Base-by-base conservation (phyloP, 2,888 invertebrate genomes). In the Tillus elongatus region DNA sequence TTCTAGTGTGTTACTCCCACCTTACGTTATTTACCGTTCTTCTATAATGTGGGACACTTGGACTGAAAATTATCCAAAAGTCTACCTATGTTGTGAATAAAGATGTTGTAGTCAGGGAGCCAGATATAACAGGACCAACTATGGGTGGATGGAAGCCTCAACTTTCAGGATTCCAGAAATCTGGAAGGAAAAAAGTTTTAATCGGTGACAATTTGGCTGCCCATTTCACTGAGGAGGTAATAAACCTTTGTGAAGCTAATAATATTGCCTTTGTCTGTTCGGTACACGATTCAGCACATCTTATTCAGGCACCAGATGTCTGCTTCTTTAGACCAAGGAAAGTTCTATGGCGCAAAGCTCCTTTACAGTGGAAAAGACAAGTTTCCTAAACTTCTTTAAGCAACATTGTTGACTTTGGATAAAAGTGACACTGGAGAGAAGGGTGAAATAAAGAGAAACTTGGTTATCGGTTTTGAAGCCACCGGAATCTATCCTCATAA, bases 61-160 rank as follows among this genome's bases (percentile, higher is more conserved):
- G 59, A 49, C 44, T 6, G 43, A 46, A 42, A 51, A 53, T 14
- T 63, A 61, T 8, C 61, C 56, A 41, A 60, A 55, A 42, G 39
- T 53, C 6, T 43, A 48, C 3, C 48, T 49, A 36, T 52, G 41
- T 28, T 46, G 42, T 27, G 43, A 38, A 16, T 36, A 46, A 9
- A 36, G 47, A 31, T 57, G 36, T 19, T 58, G 36, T 45, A 57
- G 39, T 33, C 28, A 45, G 1, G 45, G 46, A 9, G 30, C 41
- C n/a, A 33, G 49, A 10, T 51, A 49, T 28, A 47, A 47, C 27
- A 29, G 43, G 15, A 49, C 42, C 6, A 35, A 37, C 26, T 41
- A 44, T 33, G 42, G 37, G 6, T 46, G 44, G 45, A 41, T 50
- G 30, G 44, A 50, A 33, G 40, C 45, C 4, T 33, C 37, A 30